Percentiles rank a stretch among this genome's conserved stretches.
These are phyloP conservation scores for Microctenopoma stevenorrisi DNA, from an alignment of 2,797 vertebrate genomes.

Conservation along the genomic window DNA sequence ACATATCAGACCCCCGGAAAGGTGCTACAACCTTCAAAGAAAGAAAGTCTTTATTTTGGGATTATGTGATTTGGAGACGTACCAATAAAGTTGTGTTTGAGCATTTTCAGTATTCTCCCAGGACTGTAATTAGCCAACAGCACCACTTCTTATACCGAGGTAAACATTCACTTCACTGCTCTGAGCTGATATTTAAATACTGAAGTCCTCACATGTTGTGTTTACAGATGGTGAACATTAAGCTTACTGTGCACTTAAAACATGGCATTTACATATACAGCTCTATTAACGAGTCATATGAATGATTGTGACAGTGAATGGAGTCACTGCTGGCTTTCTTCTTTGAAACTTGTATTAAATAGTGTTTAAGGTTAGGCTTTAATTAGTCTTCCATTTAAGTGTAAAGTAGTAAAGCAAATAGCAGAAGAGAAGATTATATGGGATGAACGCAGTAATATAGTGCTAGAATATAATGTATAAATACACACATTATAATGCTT, in stretches of 20 bases:
- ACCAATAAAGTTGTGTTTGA: no score
- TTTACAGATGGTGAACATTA: neutral
- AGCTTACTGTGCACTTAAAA: neutral
- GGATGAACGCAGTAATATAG: neutral
- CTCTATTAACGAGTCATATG: neutral
- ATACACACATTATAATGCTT: neutral
- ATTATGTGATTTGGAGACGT: no score
- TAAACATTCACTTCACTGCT: no score
- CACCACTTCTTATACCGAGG: neutral
- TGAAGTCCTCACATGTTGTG: neutral
- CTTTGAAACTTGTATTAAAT: no score
- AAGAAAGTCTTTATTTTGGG: neutral
- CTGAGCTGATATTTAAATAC: no score
- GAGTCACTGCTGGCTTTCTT: no score
- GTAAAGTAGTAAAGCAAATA: neutral
- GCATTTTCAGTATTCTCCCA: neutral
- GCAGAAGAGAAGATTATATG: neutral
- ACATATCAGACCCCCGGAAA: conserved; percentile 17
- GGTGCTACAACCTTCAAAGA: neutral
- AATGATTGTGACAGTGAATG: no score
- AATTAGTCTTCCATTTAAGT: no score
- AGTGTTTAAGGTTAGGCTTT: no score
- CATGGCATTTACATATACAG: neutral
- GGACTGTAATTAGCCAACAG: neutral
- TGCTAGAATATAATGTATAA: neutral